These are phyloP conservation scores for Epinotia ramella DNA, from an alignment of 2,888 invertebrate species.

Conservation along the genomic window DNA sequence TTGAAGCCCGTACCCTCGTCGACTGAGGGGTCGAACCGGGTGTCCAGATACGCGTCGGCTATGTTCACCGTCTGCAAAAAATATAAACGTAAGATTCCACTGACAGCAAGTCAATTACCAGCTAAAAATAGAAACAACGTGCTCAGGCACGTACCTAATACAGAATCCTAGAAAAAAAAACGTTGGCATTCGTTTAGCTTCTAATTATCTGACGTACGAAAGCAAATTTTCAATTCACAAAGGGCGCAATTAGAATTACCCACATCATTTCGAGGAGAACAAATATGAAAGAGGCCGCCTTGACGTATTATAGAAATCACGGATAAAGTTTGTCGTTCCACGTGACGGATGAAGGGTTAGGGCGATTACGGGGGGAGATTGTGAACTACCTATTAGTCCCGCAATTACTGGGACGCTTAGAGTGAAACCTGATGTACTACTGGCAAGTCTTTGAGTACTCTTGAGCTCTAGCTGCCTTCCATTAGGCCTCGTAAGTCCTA, in stretches of 20 bases:
- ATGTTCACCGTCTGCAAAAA: conserved; percentile 93
- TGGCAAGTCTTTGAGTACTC: neutral
- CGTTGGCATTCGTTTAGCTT: neutral
- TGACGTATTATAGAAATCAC: conserved; percentile 33
- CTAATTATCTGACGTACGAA: conserved; percentile 8
- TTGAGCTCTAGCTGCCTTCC: neutral
- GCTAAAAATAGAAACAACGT: neutral
- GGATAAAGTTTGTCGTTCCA: conserved; percentile 33
- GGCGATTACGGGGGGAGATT: conserved; percentile 38
- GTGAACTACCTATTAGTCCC: conserved; percentile 39
- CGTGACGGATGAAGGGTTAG: conserved; percentile 32
- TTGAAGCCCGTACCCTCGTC: conserved; percentile 93
- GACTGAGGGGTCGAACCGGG: conserved; percentile 94
- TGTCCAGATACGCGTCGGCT: conserved; percentile 94
- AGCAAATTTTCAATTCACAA: conserved; percentile 33
- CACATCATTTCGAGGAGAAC: conserved; percentile 24
- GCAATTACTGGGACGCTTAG: conserved; percentile 23
- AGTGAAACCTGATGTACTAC: conserved; percentile 11
- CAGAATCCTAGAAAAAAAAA: neutral
- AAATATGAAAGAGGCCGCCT: conserved; percentile 35
- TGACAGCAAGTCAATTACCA: neutral
- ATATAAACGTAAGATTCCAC: conserved; percentile 55
- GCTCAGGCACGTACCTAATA: neutral
- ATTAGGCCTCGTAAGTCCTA: neutral
- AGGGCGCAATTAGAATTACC: conserved; percentile 37